Evolutionary conservation across 2,888 invertebrate genomes (phyloP), one percentile per base, ranked within the genome.

Genomic region (Melieria omissa): DNA sequence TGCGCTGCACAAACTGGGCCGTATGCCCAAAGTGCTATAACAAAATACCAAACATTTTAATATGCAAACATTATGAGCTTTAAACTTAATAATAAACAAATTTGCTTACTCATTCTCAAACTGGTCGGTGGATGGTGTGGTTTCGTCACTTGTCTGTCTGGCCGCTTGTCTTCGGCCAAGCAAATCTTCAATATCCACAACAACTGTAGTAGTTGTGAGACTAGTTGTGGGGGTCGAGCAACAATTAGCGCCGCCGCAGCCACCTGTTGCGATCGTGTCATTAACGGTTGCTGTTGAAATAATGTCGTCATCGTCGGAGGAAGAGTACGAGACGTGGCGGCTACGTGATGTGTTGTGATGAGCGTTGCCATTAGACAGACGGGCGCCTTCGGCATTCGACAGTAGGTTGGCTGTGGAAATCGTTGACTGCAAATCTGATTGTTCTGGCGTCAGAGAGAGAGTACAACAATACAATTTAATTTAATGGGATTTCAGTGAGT

Each of bases 181-280:
- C 8, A 92, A 86, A 82, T 93, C 92, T 85, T 92, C 92, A 74
- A 93, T 92, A 76, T 93, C 92, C 42, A 89, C 87, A 2, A 89
- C 88, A 4, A 88, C 87, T 42, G 85, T 88, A 14, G 81, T 79
- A 12, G 83, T 73, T 4, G 82, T 79, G 29, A 83, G 87, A 47
- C 80, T 80, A 12, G 76, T 77, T 12, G 80, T 77, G 1, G 77
- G 74, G 6, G 83, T 78, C 5, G 86, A 82, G 57, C 86, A 86
- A 68, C 85, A 86, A 46, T 78, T 80, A 49, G 83, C 84, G 41
- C 82, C 85, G 12, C 83, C 82, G 47, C 85, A 81, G 5, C 80
- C 80, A 41, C 74, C 76, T 6, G 52, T 73, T 16, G 10, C 54
- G 5, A 42, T 49, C 12, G 45, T 54, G 5, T 16, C 54, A 12